These are phyloP conservation scores for Manduca sexta DNA, from an alignment of 1,140 invertebrate genomes.

Conservation along the genomic window DNA sequence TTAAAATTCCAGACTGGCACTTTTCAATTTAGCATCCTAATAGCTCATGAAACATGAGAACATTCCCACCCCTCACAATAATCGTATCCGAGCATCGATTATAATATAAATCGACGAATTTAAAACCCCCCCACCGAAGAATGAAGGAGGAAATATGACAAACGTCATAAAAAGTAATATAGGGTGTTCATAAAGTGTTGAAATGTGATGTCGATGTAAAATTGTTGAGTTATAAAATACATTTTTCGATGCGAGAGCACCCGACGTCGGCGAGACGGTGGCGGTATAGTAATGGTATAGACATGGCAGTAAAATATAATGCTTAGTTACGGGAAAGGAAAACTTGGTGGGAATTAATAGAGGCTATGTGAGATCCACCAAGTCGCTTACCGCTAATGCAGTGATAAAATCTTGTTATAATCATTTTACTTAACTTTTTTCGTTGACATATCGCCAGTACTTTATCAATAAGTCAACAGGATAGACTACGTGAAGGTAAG, in stretches of 20 bases:
- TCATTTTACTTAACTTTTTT: no score
- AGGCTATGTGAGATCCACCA: no score
- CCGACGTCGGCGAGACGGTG: constrained; percentile 42
- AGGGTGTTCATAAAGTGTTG: constrained; percentile 46
- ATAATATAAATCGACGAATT: constrained; percentile 61
- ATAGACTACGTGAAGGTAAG: no score
- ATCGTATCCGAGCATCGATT: constrained; percentile 51
- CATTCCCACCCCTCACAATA: constrained; percentile 7
- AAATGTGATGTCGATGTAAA: constrained; percentile 61
- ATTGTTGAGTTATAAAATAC: constrained; percentile 42
- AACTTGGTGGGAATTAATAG: no score
- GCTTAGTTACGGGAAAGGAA: no score
- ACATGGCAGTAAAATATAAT: not conserved
- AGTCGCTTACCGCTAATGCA: no score
- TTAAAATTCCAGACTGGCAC: no score
- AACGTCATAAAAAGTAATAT: constrained; percentile 63
- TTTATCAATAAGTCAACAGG: no score
- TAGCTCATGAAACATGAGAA: not conserved
- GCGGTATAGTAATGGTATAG: not conserved
- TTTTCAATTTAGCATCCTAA: constrained; percentile 1
- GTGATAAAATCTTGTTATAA: no score
- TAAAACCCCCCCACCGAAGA: constrained; percentile 40
- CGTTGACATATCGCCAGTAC: no score
- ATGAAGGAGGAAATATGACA: constrained; percentile 45
- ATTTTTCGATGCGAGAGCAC: constrained; percentile 42